These are phyloP conservation scores for Mylabris phalerata DNA, from an alignment of 1,140 invertebrate species.

Conservation along the genomic window DNA sequence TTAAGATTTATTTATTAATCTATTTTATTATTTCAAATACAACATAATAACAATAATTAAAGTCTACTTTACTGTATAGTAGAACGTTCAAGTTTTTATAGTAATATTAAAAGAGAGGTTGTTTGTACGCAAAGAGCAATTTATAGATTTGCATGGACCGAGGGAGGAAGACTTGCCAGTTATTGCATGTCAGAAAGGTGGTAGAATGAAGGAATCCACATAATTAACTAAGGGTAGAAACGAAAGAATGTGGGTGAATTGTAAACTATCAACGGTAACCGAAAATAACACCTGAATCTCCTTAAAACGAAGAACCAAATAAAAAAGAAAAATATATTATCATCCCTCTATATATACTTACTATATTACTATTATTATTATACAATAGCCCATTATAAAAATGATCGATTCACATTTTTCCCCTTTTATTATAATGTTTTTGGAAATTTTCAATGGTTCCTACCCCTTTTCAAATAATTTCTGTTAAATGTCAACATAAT, in stretches of 20 bases:
- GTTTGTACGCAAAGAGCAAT: slow-evolving; percentile 12
- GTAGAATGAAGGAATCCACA: slow-evolving; percentile 24
- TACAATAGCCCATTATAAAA: no score
- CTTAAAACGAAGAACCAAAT: background rate
- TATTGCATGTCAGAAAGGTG: slow-evolving; percentile 20
- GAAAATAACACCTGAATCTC: slow-evolving; percentile 19
- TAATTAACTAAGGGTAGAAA: slow-evolving; percentile 24
- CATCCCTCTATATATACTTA: no score
- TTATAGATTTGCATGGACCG: slow-evolving; percentile 19
- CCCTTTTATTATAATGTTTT: no score
- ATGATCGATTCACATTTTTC: no score
- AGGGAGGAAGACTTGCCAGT: slow-evolving; percentile 10
- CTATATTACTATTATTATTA: no score
- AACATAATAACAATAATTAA: background rate
- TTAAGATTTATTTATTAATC: no score
- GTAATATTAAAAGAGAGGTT: background rate
- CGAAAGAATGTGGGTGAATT: slow-evolving; percentile 22
- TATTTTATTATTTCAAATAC: background rate
- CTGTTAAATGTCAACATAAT: no score
- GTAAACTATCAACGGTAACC: slow-evolving; percentile 17
- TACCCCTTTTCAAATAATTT: no score
- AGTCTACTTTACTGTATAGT: background rate
- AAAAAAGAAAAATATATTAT: no score
- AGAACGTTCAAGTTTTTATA: background rate
- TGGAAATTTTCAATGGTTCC: no score